A percentile compares a stretch with the other conserved stretches of the same genome.
phyloP scores from a whole-genome alignment of 2,113 vertebrate genomes.

The Chaetorhynchus papuensis region DNA sequence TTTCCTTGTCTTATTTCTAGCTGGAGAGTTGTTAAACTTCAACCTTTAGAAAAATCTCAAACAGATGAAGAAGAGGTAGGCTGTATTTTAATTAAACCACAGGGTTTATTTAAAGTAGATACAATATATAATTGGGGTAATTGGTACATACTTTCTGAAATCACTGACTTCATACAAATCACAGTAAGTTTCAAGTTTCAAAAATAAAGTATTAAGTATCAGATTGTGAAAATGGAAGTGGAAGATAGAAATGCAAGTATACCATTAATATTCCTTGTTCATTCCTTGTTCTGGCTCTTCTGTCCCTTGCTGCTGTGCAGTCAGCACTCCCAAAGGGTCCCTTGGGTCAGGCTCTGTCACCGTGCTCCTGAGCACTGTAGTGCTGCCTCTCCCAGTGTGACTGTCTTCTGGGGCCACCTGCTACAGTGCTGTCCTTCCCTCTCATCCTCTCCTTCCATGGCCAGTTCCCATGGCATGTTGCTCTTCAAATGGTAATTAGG shows the following conservation, averaged over 20 bases:
- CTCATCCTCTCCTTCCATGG: neutral
- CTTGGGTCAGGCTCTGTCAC: neutral
- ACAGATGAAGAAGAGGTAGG: conserved; percentile 74
- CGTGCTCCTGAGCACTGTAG: neutral
- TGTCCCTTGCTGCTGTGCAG: neutral
- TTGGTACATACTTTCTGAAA: neutral
- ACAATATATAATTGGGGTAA: neutral
- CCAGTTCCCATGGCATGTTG: neutral
- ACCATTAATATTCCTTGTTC: neutral
- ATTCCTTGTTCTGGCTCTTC: neutral
- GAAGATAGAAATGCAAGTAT: neutral
- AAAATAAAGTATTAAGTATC: neutral
- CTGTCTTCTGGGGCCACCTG: neutral
- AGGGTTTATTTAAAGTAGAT: neutral
- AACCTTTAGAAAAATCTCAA: conserved; percentile 56
- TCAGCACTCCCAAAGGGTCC: neutral
- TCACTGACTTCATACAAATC: neutral
- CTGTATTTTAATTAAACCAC: conserved; percentile 11
- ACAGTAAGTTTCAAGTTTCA: neutral
- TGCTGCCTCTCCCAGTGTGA: neutral
- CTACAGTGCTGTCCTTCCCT: neutral
- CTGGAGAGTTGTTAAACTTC: conserved; percentile 79
- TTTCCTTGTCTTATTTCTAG: conserved; percentile 67
- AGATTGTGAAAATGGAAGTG: neutral
- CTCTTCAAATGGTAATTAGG: neutral